phyloP scores from a whole-genome alignment of 2,113 vertebrate species.

The cattle (Bos taurus) region ARS-UCD2.0 NC_037343.1:80080501-80081000 shows the following conservation, averaged over 20 bases:
- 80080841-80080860: neutral
- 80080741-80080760: no score
- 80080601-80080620: neutral
- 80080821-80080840: rapidly evolving
- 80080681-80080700: no score
- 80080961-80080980: neutral
- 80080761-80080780: neutral
- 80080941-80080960: neutral
- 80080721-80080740: neutral
- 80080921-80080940: rapidly evolving
- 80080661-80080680: neutral
- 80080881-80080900: neutral
- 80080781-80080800: neutral
- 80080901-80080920: neutral
- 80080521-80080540: neutral
- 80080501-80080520: neutral
- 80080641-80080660: neutral
- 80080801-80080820: neutral
- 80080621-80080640: neutral
- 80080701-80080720: neutral
- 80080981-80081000: rapidly evolving
- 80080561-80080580: neutral
- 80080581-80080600: neutral
- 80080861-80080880: neutral
- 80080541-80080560: neutral